Base-by-base conservation (phyloP, 2,888 invertebrate genomes). In the Amitus sp. region DNA sequence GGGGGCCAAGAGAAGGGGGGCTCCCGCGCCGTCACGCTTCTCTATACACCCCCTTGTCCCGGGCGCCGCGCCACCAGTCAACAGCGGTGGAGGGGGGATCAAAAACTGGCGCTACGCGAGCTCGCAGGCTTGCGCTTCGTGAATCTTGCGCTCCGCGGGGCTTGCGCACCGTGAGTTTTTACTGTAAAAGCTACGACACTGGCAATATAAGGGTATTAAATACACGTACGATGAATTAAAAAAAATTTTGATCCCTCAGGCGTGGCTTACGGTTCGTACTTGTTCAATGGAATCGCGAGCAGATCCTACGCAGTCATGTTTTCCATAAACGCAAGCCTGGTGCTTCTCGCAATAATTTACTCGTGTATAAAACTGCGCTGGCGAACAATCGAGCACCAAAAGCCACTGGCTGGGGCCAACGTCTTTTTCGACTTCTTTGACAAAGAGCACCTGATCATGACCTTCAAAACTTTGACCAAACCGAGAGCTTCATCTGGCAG, bases 281-380 rank as follows among this genome's bases (percentile, higher is more conserved):
- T 93, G 1, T 93, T 87, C 76, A 81, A 74, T 28, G 82, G 85
- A 30, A 86, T 88, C 0, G 85, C 89, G 0, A 80, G 89, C 70
- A 80, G 83, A 46, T 92, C 92, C 0, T 92, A 89, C 76, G 87
- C 89, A 0, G 83, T 86, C 5, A 91, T 93, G 91, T 93, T 93
- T 75, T 77, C 83, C 0, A 88, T 93, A 34, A 93, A 93, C 79
- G 85, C 88, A 0, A 76, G 82, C 0, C 77, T 92, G 1, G 81
- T 93, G 76, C 72, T 85, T 0, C 47, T 87, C 2, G 85, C 92
- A 0, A 87, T 93, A 0, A 47, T 91, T 0, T 91, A 92, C 69
- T 85, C 89, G 0, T 55, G 87, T 0, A n/a, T 89, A 0, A 85
- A 85, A 52, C 83, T 93, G 2, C 82, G 91, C 73, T 91, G 91